phyloP scores from a whole-genome alignment of 2,888 invertebrate species.

The Chouioia cunea region DNA sequence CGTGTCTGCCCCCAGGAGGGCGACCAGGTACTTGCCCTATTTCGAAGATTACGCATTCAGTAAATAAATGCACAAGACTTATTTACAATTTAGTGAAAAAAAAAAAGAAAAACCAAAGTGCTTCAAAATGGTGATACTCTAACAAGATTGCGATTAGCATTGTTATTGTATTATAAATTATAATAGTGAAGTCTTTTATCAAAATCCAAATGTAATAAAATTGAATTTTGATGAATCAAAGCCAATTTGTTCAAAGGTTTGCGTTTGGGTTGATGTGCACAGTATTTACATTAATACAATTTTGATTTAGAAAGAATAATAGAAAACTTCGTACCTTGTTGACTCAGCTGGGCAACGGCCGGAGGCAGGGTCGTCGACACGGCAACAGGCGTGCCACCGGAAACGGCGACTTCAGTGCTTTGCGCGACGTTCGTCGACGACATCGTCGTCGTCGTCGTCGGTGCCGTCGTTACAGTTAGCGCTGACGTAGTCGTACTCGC shows the following conservation, averaged over 20 bases:
- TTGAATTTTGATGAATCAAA: too few relatives aligned
- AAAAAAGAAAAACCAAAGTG: not conserved
- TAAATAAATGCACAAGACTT: conserved; percentile 30
- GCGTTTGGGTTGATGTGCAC: too few relatives aligned
- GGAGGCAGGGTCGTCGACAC: conserved; percentile 74
- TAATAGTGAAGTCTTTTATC: too few relatives aligned
- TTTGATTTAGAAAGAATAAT: not conserved
- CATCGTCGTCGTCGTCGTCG: conserved; percentile 46
- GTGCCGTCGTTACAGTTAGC: not conserved
- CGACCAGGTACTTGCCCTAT: conserved; percentile 76
- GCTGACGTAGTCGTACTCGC: conserved; percentile 7
- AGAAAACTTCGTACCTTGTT: conserved; percentile 69
- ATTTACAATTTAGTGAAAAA: not conserved
- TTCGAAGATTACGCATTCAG: conserved; percentile 58
- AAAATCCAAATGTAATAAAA: too few relatives aligned
- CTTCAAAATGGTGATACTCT: too few relatives aligned
- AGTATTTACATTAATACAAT: not conserved
- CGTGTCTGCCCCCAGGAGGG: conserved; percentile 76
- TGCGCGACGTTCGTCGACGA: conserved; percentile 54
- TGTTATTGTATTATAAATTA: too few relatives aligned
- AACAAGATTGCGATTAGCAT: too few relatives aligned
- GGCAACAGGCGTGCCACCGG: conserved; percentile 74
- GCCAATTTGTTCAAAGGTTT: too few relatives aligned
- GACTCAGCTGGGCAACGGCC: conserved; percentile 74
- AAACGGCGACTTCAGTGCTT: conserved; percentile 74